These are phyloP conservation scores for Saccostrea glomerata DNA, from an alignment of 1,140 invertebrate species.

Conservation along the genomic window DNA sequence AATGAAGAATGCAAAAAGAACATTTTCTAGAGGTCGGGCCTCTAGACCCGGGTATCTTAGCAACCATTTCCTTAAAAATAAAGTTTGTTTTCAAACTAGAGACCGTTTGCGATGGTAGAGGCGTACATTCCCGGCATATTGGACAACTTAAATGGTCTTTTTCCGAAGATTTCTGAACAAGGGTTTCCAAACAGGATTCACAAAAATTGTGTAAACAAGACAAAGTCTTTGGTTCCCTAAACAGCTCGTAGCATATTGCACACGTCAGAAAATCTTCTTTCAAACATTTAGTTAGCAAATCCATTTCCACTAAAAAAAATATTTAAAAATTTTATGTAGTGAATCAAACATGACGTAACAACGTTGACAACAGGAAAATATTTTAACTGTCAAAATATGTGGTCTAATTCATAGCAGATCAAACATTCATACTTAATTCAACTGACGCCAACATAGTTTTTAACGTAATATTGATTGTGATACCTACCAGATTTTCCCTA, in stretches of 20 bases:
- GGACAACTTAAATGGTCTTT: background rate
- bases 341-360: too few relatives aligned
- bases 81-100: constrained; percentile 17
- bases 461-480: too few relatives aligned
- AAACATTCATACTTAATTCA: too few relatives aligned
- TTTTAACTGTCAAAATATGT: too few relatives aligned
- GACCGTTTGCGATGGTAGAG: background rate
- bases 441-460: too few relatives aligned
- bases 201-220: background rate
- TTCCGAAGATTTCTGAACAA: background rate
- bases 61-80: background rate
- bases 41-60: background rate
- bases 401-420: too few relatives aligned
- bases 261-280: constrained; percentile 26
- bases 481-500: too few relatives aligned
- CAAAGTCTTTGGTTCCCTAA: background rate
- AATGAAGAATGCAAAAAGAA: constrained; percentile 1
- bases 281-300: background rate
- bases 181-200: background rate
- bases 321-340: too few relatives aligned
- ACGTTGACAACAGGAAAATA: too few relatives aligned
- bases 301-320: background rate
- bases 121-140: background rate
- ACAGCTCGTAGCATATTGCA: background rate
- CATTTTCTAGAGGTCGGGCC: background rate